phyloP scores from a whole-genome alignment of 1,140 invertebrate species.

The Phortica variegata region DNA sequence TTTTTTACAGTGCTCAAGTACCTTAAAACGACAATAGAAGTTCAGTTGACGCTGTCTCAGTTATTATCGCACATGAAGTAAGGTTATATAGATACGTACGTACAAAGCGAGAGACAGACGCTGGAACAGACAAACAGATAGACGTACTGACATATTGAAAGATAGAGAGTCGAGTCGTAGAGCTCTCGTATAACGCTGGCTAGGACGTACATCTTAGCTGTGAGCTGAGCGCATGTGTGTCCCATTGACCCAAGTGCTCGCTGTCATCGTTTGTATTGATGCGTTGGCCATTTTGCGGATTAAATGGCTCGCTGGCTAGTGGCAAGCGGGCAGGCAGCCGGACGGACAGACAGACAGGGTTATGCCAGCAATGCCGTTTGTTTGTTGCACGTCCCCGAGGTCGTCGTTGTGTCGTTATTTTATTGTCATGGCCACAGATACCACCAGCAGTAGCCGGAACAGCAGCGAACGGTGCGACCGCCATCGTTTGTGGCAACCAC shows the following conservation, averaged over 20 bases:
- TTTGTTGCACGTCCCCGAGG: slow-evolving; percentile 18
- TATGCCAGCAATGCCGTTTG: slow-evolving; percentile 14
- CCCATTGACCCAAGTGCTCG: slow-evolving; percentile 51
- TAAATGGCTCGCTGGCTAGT: slow-evolving; percentile 10
- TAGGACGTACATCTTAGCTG: neutral
- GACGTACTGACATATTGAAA: neutral
- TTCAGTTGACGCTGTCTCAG: too few relatives aligned
- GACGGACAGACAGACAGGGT: too few relatives aligned
- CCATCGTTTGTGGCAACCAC: slow-evolving; percentile 10
- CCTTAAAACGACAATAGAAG: too few relatives aligned
- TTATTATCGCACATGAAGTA: too few relatives aligned
- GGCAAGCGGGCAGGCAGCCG: slow-evolving; percentile 30
- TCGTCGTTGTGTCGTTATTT: too few relatives aligned
- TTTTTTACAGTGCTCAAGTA: too few relatives aligned
- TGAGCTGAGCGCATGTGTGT: slow-evolving; percentile 22
- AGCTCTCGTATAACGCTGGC: neutral
- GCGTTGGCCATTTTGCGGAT: slow-evolving; percentile 38
- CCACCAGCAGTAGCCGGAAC: slow-evolving; percentile 13
- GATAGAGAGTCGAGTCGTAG: neutral
- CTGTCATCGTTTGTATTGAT: slow-evolving; percentile 38
- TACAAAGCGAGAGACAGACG: too few relatives aligned
- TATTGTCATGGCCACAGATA: slow-evolving; percentile 23
- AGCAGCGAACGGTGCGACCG: slow-evolving; percentile 6
- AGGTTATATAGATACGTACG: too few relatives aligned
- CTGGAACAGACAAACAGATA: too few relatives aligned